A percentile compares a stretch with the other conserved stretches of the same genome.
phyloP scores from a whole-genome alignment of 2,888 invertebrate species.

The Xanthia icteritia region DNA sequence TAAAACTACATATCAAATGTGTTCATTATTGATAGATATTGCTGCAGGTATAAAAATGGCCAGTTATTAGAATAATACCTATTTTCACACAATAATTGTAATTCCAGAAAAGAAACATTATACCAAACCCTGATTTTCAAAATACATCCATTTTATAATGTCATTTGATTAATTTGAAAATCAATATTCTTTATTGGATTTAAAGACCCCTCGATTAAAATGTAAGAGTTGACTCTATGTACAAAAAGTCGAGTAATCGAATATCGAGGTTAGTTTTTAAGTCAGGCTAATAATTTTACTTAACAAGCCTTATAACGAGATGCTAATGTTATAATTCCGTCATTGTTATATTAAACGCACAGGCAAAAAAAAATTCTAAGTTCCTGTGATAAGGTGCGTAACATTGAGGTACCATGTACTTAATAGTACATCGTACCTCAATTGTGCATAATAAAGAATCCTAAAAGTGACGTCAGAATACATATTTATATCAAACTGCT shows the following conservation, averaged over 20 bases:
- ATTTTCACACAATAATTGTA: not conserved
- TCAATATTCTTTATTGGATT: not conserved
- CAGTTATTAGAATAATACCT: not conserved
- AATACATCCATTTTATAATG: conserved; percentile 8
- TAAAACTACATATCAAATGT: not conserved
- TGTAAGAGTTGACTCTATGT: conserved; percentile 12
- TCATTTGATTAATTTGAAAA: not conserved
- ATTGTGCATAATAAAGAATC: not conserved
- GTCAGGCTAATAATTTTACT: not conserved
- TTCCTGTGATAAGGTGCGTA: conserved; percentile 1
- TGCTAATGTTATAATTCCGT: conserved; percentile 22
- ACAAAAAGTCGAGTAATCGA: conserved; percentile 27
- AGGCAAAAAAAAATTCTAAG: conserved; percentile 29
- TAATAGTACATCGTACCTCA: no score
- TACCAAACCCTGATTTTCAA: no score
- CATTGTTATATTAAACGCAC: conserved; percentile 21
- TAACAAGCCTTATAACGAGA: not conserved
- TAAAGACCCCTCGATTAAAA: conserved; percentile 30
- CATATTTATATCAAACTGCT: conserved; percentile 12
- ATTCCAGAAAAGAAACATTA: not conserved
- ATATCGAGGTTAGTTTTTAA: conserved; percentile 27
- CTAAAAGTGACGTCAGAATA: conserved; percentile 17
- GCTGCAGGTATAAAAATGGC: not conserved
- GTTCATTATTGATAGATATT: not conserved
- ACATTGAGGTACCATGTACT: no score